A percentile compares a stretch with the other conserved stretches of the same genome.
phyloP scores from a whole-genome alignment of 1,140 invertebrate species.

The Propsilocerus akamusi region DNA sequence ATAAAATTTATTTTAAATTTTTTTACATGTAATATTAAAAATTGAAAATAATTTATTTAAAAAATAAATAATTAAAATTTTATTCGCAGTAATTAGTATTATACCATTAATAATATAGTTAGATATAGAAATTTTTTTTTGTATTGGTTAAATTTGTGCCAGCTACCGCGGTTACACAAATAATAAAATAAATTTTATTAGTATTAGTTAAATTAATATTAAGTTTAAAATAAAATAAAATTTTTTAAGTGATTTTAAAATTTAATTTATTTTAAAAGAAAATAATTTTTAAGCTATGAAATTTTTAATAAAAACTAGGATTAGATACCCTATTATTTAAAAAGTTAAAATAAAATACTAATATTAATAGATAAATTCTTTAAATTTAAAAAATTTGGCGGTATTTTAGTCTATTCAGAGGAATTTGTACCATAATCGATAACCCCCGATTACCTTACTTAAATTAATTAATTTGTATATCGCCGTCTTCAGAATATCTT shows the following conservation, averaged over 20 bases:
- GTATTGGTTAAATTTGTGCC: constrained; percentile 17
- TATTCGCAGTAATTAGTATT: constrained; percentile 14
- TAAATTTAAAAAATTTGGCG: constrained; percentile 35
- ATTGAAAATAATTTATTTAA: too few species aligned
- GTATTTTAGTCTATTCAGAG: constrained; percentile 31
- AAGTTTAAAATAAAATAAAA: constrained; percentile 10
- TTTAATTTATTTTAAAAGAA: constrained; percentile 1
- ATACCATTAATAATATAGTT: constrained; percentile 13
- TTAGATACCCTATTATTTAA: constrained; percentile 43
- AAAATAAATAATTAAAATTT: constrained; percentile 5
- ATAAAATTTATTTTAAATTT: too few species aligned
- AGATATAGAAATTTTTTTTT: constrained; percentile 18
- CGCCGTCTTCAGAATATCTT: constrained; percentile 29
- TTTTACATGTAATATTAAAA: too few species aligned
- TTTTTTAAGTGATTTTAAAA: constrained; percentile 8
- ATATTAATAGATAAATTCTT: constrained; percentile 29
- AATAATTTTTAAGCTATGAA: constrained; percentile 11
- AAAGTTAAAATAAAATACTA: constrained; percentile 17
- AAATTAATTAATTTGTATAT: constrained; percentile 26
- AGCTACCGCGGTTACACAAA: constrained; percentile 24
- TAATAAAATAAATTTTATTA: constrained; percentile 14
- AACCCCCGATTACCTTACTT: constrained; percentile 27
- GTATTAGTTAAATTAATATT: constrained; percentile 7
- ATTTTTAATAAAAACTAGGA: constrained; percentile 24
- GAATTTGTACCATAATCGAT: constrained; percentile 34